A percentile compares a stretch with the other conserved stretches of the same genome.
These are phyloP conservation scores for Zeugodacus cucurbitae DNA, from an alignment of 1,140 invertebrate genomes.

Conservation along the genomic window DNA sequence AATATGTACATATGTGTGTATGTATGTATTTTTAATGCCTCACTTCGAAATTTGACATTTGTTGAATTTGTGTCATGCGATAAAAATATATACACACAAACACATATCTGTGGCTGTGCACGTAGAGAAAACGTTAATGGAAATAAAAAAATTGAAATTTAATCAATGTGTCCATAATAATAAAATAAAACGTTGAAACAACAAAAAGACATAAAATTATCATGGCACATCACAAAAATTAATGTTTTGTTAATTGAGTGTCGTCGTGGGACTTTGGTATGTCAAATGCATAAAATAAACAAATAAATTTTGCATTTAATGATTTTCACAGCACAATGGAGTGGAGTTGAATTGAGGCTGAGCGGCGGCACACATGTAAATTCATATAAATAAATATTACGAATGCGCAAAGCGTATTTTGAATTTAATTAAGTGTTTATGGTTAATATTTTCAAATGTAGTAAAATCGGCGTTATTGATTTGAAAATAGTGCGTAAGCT, in stretches of 20 bases:
- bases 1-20: too few relatives aligned
- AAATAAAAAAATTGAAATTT: not conserved
- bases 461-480: not conserved
- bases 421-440: conserved; percentile 20
- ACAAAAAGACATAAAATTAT: not conserved
- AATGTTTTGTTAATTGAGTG: conserved; percentile 36
- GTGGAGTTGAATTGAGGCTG: not conserved
- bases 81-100: not conserved
- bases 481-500: not conserved
- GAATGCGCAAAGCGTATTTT: not conserved
- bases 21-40: not conserved
- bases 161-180: conserved; percentile 27
- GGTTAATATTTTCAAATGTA: not conserved
- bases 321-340: not conserved
- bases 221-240: conserved; percentile 24
- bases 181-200: not conserved
- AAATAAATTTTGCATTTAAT: conserved; percentile 39
- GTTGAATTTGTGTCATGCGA: not conserved
- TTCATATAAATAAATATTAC: not conserved
- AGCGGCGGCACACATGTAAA: not conserved
- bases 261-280: conserved; percentile 18
- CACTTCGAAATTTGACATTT: not conserved
- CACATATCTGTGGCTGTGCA: not conserved
- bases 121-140: not conserved
- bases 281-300: conserved; percentile 21